Evolutionary conservation across 1,140 invertebrate genomes (phyloP), one percentile per base, ranked within the genome.

Genomic region (Lycorma delicatula): DNA sequence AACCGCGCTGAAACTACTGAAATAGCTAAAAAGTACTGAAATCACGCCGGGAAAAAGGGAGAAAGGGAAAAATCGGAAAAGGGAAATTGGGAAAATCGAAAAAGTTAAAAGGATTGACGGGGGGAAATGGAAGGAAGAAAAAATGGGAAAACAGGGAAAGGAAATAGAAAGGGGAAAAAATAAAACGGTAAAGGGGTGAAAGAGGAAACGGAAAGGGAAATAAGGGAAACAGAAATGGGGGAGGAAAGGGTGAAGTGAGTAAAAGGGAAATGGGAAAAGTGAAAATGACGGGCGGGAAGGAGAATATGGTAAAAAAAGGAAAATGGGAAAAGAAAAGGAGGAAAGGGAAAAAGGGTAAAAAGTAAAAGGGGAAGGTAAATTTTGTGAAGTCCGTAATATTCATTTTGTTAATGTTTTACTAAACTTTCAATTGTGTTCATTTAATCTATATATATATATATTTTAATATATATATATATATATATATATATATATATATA

Each of bases 241-340:
- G 20, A 22, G 16, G 52, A 54, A 26, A 26, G 46, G 51, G 44
- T 55, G 46, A 26, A 25, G 12, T n/a, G 51, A 38, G 16, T n/a
- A 28, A 25, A 56, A 38, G 47, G 22, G 41, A 22, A 51, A 20
- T 53, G 22, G 20, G 22, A 54, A n/a, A 54, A 50, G 20, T 7
- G 47, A 22, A 51, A 28, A 28, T 2, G 22, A 28, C 56, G 50
- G 44, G 50, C 56, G 56, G 31, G 50, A 38, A 36, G 55, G 56
- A 58, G 50, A 38, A 36, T 56, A 49, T 56, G 50, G 44, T 29
- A 58, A 49, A 58, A 36, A 54, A 36, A 58, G 56, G 55, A 26
- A 54, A 36, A 58, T 20, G 44, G 50, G 55, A 49, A 54, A 36
- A 58, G 48, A 58, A 36, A 54, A 26, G 55, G 56, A 58, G 31